phyloP scores from a whole-genome alignment of 2,888 invertebrate species.

The Ornithoptera priamus region DNA sequence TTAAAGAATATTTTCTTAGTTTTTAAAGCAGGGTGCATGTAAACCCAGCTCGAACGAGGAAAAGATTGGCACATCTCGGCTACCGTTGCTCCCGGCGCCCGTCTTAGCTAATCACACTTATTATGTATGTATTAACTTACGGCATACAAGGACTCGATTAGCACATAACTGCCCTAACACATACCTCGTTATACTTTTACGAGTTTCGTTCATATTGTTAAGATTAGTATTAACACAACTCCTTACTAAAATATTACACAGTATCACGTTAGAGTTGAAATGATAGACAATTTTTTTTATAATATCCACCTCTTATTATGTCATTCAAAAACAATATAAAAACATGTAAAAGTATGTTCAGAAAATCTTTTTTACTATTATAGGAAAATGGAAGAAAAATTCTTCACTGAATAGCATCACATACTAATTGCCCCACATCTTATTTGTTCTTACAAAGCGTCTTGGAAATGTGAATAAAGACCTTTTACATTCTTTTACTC shows the following conservation, averaged over 20 bases:
- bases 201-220: conserved; percentile 21
- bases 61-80: conserved; percentile 76
- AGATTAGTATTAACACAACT: conserved; percentile 29
- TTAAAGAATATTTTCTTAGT: not conserved
- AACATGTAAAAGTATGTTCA: too few relatives aligned
- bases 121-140: conserved; percentile 71
- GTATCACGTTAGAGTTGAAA: too few relatives aligned
- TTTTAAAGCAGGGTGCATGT: conserved; percentile 40
- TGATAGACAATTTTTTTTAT: too few relatives aligned
- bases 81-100: conserved; percentile 63
- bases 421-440: not conserved
- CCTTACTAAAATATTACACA: not conserved
- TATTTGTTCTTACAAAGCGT: conserved; percentile 1
- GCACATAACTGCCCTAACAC: conserved; percentile 52
- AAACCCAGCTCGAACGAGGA: conserved; percentile 50
- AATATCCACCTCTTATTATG: too few relatives aligned
- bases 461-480: conserved; percentile 2
- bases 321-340: too few relatives aligned
- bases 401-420: not conserved
- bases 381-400: not conserved
- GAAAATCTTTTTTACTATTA: too few relatives aligned
- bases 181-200: conserved; percentile 31
- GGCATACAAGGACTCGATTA: conserved; percentile 50
- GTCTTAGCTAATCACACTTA: conserved; percentile 72
- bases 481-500: not conserved